Percentiles rank a stretch among this genome's conserved stretches.
phyloP scores from a whole-genome alignment of 2,888 invertebrate genomes.

The Scaptomyza polygonia region DNA sequence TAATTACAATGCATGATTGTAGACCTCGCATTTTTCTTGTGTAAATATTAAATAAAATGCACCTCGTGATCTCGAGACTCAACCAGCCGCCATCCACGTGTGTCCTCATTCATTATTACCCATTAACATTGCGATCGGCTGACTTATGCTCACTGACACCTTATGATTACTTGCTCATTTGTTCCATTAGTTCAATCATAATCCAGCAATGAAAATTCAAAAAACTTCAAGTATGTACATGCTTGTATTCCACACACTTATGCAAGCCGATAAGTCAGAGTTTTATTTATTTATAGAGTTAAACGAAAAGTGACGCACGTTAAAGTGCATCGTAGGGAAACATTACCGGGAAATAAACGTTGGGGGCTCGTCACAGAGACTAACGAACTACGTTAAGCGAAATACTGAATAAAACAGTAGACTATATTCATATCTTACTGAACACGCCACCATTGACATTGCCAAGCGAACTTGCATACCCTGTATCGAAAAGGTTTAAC shows the following conservation, averaged over 20 bases:
- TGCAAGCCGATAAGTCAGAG: slow-evolving; percentile 31
- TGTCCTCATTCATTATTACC: slow-evolving; percentile 9
- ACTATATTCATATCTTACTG: slow-evolving; percentile 10
- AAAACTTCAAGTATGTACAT: background rate
- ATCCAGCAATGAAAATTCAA: too few relatives aligned
- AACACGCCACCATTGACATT: background rate
- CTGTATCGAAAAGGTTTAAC: background rate
- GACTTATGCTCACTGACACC: slow-evolving; percentile 14
- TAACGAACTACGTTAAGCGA: slow-evolving; percentile 1
- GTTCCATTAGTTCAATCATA: too few relatives aligned
- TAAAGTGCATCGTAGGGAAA: slow-evolving; percentile 16
- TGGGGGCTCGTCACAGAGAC: slow-evolving; percentile 36
- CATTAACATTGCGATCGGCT: slow-evolving; percentile 20
- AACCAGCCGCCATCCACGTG: slow-evolving; percentile 60
- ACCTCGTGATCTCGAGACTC: slow-evolving; percentile 8
- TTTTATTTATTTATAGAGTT: background rate
- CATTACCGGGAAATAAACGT: slow-evolving; percentile 4
- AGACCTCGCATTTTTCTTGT: background rate
- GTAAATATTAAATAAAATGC: slow-evolving; percentile 21
- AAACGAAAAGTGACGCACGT: slow-evolving; percentile 11
- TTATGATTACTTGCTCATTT: slow-evolving; percentile 46
- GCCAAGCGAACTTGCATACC: background rate
- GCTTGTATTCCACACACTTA: background rate
- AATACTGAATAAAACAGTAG: slow-evolving; percentile 8
- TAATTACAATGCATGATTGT: background rate